phyloP scores from a whole-genome alignment of 2,888 invertebrate genomes.

The Iselma pallidipennis region DNA sequence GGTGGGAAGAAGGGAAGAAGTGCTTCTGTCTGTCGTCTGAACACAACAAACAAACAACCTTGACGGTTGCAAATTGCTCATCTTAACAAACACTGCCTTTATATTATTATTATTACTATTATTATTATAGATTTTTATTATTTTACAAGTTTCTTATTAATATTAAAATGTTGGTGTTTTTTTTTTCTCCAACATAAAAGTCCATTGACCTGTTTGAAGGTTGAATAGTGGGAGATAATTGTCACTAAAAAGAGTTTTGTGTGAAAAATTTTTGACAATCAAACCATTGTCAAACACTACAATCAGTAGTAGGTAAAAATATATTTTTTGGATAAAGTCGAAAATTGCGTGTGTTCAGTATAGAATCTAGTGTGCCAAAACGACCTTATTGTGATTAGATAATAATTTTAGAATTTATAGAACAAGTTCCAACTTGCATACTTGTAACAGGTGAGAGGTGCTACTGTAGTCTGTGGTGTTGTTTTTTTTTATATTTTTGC shows the following conservation, averaged over 20 bases:
- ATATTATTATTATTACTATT: background rate
- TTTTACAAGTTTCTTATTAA: background rate
- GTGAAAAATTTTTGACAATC: background rate
- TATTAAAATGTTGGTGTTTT: no score
- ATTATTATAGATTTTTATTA: background rate
- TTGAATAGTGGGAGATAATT: background rate
- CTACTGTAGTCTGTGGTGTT: no score
- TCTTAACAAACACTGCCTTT: background rate
- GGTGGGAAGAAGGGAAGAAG: no score
- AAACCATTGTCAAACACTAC: no score
- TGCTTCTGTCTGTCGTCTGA: no score
- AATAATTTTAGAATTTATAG: background rate
- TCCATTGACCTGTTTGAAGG: background rate
- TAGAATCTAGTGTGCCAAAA: background rate
- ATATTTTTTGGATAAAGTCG: background rate
- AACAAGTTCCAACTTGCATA: background rate
- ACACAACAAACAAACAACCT: conserved; percentile 1
- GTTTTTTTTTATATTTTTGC: no score
- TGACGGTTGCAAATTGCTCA: background rate
- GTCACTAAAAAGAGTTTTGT: background rate
- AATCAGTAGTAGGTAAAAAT: no score
- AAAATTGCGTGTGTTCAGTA: background rate
- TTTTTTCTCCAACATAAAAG: background rate
- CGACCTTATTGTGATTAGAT: background rate
- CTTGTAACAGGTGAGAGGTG: background rate